These are phyloP conservation scores for Falco rusticolus DNA, from an alignment of 2,797 vertebrate genomes.

Conservation along the genomic window DNA sequence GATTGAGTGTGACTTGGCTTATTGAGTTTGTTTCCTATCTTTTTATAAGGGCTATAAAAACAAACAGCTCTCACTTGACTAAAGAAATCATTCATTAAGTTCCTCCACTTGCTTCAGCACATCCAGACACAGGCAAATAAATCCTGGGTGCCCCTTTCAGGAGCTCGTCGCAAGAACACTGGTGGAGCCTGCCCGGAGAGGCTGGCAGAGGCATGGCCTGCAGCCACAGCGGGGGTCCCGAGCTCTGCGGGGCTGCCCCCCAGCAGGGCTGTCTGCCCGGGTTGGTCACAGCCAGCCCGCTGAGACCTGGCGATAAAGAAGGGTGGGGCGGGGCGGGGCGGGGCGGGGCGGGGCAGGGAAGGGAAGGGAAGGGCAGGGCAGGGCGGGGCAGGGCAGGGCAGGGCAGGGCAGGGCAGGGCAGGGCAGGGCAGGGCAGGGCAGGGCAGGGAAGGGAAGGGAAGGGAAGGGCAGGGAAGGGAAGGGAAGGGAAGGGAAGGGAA, in stretches of 20 bases:
- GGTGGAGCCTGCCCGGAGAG: neutral
- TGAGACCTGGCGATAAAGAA: neutral
- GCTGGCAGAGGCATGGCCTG: accelerated
- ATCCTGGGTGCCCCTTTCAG: neutral
- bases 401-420: neutral
- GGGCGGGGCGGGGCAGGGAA: neutral
- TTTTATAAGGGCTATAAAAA: slow-evolving; percentile 67
- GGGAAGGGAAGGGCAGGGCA: neutral
- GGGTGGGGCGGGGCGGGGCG: neutral
- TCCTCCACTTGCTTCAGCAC: slow-evolving; percentile 17
- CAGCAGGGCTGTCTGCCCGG: neutral
- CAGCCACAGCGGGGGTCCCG: accelerated
- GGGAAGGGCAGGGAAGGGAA: no score
- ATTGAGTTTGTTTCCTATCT: slow-evolving; percentile 67
- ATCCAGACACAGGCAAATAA: neutral
- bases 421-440: neutral
- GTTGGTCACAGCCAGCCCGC: neutral
- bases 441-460: neutral
- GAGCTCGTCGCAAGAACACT: neutral
- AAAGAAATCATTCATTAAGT: slow-evolving; percentile 51
- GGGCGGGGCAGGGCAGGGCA: neutral
- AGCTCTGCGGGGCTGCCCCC: accelerated
- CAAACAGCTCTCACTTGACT: slow-evolving; percentile 58
- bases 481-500: no score
- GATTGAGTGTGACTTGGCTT: slow-evolving; percentile 62